Evolutionary conservation across 2,113 vertebrate species (phyloP), one percentile per base, ranked within the genome.

Genomic region (Myotis lucifugus): DNA sequence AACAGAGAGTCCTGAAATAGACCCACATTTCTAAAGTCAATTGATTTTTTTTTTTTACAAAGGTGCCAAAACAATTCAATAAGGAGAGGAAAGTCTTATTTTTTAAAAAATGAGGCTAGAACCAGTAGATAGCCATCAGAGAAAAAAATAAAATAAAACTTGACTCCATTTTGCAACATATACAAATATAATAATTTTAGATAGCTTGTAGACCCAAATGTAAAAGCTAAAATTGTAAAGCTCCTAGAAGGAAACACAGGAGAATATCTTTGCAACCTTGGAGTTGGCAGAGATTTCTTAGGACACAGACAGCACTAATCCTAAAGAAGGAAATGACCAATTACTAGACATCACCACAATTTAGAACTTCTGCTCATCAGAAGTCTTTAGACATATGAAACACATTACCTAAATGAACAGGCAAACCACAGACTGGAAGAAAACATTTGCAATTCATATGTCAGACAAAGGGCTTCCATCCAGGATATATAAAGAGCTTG

Each of bases 91-190:
- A 88, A 69, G 7, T 21, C 2, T 95, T 92, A 52, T 92, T 18
- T 95, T 25, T 72, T 18, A 25, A 76, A 72, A 42, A 42, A 42
- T 40, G 23, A 8, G 18, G 52, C 69, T 91, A 88, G 11, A 84
- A 91, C 37, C 66, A 81, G 69, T 91, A 25, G 52, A 54, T 48
- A 37, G 7, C 52, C 52, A 78, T 66, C 18, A 78, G 23, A 82
- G 92, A 69, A 85, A 93, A 84, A 95, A 64, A 42, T 23, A 82
- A 81, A 86, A 81, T 69, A 14, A 85, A 95, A 79, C 11, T 64
- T 64, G 59, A 95, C 18, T 88, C 25, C 32, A 72, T 66, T 88
- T 88, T 70, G 64, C 4, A 91, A 61, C 10, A 73, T 17, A 67
- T 73, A 21, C 42, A 92, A 88, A 77, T 76, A 29, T 2, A 84